Evolutionary conservation across 1,140 invertebrate species (phyloP), one percentile per base, ranked within the genome.

Genomic region (Hestina assimilis): DNA sequence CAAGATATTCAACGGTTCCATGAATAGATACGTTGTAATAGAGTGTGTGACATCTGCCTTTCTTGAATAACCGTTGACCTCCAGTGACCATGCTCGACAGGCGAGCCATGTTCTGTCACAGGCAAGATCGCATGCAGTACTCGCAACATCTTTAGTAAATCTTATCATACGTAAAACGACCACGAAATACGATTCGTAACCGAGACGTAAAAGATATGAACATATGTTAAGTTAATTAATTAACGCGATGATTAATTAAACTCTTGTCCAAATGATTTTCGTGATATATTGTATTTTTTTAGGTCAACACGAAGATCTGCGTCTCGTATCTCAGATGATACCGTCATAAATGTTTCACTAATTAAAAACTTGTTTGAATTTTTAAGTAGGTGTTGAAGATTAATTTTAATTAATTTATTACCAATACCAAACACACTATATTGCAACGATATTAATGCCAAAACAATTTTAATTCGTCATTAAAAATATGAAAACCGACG

Each of bases 131-230:
- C 51, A 38, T 38, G 26, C 51, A 24, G 51, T 50, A 45, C 50
- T 35, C 61, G n/a, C 46, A 38, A 63, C 50, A 45, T 53, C 45
- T 48, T 59, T 59, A 63, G 35, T 59, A 29, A n/a, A 50, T 41
- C 19, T 42, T 48, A 61, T 43, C 33, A 50, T 58, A 48, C 50
- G 45, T 43, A 58, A 46, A 57, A 57, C 43, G 51, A 47, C 26
- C 26, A 31, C 45, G 24, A 57, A 28, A 48, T 63, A 54, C 52
- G 35, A 61, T 61, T 61, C 52, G 15, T 24, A 17, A 21, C 11
- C 24, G n/a, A 28, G 50, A 52, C 42, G 8, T 0, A 42, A 29
- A 29, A 26, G 50, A 52, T 52, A 52, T 42, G 3, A 41, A 52
- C 42, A 42, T 14, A 42, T 42, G 17, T 15, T n/a, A 20, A 52